These are phyloP conservation scores for Bostrychus sinensis DNA, from an alignment of 2,113 vertebrate species.

Conservation along the genomic window DNA sequence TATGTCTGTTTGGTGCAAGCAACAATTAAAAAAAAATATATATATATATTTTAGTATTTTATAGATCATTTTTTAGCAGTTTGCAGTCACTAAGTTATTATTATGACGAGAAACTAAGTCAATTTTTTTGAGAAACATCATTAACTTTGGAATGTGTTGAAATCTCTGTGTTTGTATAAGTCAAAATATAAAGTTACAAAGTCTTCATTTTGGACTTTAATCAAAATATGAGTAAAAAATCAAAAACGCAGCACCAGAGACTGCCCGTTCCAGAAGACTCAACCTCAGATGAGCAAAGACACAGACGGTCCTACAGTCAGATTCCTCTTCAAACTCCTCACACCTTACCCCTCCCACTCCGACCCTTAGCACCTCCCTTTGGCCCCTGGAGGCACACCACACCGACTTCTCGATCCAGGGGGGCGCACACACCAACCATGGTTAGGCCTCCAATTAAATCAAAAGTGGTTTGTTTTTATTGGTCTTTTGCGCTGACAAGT, in stretches of 20 bases:
- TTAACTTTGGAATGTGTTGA: too few relatives aligned
- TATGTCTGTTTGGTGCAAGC: too few relatives aligned
- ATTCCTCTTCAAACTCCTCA: constrained; percentile 79
- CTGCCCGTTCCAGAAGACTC: neutral
- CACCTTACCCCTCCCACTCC: constrained; percentile 38
- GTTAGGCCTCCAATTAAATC: constrained; percentile 99
- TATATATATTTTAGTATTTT: too few relatives aligned
- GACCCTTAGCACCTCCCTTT: constrained; percentile 41
- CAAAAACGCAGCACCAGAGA: neutral
- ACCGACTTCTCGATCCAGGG: constrained; percentile 13
- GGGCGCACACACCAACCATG: constrained; percentile 56
- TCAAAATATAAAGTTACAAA: too few relatives aligned
- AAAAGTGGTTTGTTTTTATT: constrained; percentile 99
- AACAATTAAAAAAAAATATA: too few relatives aligned
- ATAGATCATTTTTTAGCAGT: too few relatives aligned
- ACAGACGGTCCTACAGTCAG: constrained; percentile 69
- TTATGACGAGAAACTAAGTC: too few relatives aligned
- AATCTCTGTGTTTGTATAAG: too few relatives aligned
- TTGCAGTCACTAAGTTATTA: too few relatives aligned
- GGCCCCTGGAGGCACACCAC: constrained; percentile 20
- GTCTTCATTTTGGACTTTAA: too few relatives aligned
- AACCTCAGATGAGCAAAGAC: constrained; percentile 41
- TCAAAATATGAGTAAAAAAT: too few relatives aligned
- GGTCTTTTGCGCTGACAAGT: constrained; percentile 99
- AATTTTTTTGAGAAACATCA: too few relatives aligned